These are phyloP conservation scores for Apodemia duryi DNA, from an alignment of 2,888 invertebrate species.

Conservation along the genomic window DNA sequence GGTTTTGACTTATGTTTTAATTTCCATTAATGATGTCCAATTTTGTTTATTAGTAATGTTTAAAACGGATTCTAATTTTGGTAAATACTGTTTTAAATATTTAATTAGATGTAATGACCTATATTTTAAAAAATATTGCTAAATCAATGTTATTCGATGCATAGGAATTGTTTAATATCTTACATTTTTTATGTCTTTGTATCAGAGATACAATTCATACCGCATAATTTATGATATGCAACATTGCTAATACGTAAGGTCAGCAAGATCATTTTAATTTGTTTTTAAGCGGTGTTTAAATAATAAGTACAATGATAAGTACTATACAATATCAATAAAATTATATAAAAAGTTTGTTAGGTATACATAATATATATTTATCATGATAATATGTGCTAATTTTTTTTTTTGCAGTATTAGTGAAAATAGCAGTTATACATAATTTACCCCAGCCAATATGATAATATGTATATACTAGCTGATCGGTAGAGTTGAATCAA, in stretches of 20 bases:
- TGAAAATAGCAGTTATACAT: too few relatives aligned
- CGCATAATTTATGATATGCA: conserved; percentile 19
- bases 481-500: too few relatives aligned
- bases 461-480: too few relatives aligned
- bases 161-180: conserved; percentile 63
- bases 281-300: neutral
- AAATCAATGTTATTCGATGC: conserved; percentile 56
- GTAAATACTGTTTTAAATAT: conserved; percentile 56
- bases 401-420: too few relatives aligned
- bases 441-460: too few relatives aligned
- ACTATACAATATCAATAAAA: too few relatives aligned
- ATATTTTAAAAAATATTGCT: conserved; percentile 63
- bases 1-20: conserved; percentile 1
- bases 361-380: too few relatives aligned
- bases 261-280: conserved; percentile 23
- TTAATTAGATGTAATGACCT: conserved; percentile 69
- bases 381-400: too few relatives aligned
- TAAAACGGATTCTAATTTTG: conserved; percentile 3
- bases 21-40: conserved; percentile 18
- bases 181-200: conserved; percentile 33
- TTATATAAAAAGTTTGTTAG: too few relatives aligned
- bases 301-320: conserved; percentile 36
- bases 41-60: neutral
- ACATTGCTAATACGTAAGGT: conserved; percentile 27
- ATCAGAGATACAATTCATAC: conserved; percentile 13